Evolutionary conservation across 2,113 vertebrate species (phyloP).

Genomic region (Natator depressus): DNA sequence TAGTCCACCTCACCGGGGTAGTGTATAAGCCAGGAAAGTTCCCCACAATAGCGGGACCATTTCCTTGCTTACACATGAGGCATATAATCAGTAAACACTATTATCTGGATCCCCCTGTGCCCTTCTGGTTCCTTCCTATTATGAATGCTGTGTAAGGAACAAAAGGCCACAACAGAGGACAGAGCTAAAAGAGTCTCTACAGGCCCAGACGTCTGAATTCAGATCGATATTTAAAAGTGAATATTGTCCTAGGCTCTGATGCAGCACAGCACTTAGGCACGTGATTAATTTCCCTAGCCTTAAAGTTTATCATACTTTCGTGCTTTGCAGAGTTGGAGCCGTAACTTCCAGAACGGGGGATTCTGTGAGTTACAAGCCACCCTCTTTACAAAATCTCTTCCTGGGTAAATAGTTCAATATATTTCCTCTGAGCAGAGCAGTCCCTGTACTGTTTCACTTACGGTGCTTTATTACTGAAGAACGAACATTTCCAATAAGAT

Average conservation of each 20-base stretch:
- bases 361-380: neutral
- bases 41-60: no score
- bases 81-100: no score
- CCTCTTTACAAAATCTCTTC: neutral
- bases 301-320: neutral
- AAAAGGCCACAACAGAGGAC: fast-evolving
- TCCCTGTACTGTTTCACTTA: fast-evolving
- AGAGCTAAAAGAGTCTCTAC: no score
- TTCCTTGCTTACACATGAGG: no score
- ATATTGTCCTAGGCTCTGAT: neutral
- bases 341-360: neutral
- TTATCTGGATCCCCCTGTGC: neutral
- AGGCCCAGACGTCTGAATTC: neutral
- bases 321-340: neutral
- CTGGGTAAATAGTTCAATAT: fast-evolving
- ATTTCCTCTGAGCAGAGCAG: neutral
- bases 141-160: fast-evolving
- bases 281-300: neutral
- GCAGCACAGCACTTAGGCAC: neutral
- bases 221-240: neutral
- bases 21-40: no score
- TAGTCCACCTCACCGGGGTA: no score
- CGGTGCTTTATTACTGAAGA: neutral
- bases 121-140: neutral
- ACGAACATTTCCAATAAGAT: neutral